These are phyloP conservation scores for Botrylloides violaceus DNA, from an alignment of 23 tunicate species.

Conservation along the genomic window DNA sequence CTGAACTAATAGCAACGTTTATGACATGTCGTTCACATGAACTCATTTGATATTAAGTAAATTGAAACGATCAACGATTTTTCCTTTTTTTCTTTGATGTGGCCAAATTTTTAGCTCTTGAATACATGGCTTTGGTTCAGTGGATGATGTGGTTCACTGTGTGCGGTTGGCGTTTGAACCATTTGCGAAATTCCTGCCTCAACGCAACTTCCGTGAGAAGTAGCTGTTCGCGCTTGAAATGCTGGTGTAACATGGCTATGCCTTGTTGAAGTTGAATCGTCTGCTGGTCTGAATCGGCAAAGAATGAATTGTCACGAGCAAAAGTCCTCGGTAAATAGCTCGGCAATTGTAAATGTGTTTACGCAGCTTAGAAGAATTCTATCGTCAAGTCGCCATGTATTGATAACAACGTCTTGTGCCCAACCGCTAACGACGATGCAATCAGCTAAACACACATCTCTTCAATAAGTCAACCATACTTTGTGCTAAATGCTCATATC, in stretches of 20 bases:
- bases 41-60: too few relatives aligned
- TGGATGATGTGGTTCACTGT: too few relatives aligned
- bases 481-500: too few relatives aligned
- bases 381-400: background rate
- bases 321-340: background rate
- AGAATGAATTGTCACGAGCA: background rate
- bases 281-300: background rate
- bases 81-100: too few relatives aligned
- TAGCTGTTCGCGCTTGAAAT: background rate
- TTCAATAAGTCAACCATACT: background rate
- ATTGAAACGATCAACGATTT: too few relatives aligned
- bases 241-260: background rate
- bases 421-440: background rate
- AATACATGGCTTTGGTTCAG: too few relatives aligned
- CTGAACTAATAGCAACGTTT: too few relatives aligned
- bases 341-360: conserved; percentile 1
- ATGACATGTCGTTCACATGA: too few relatives aligned
- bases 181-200: background rate
- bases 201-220: background rate
- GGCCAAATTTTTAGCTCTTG: too few relatives aligned
- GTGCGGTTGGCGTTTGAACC: too few relatives aligned
- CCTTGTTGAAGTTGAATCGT: conserved; percentile 1
- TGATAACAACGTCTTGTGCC: background rate
- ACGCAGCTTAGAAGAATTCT: background rate
- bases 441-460: background rate